Evolutionary conservation across 2,888 invertebrate genomes (phyloP), one percentile per base, ranked within the genome.

Genomic region (Xestia sexstrigata): DNA sequence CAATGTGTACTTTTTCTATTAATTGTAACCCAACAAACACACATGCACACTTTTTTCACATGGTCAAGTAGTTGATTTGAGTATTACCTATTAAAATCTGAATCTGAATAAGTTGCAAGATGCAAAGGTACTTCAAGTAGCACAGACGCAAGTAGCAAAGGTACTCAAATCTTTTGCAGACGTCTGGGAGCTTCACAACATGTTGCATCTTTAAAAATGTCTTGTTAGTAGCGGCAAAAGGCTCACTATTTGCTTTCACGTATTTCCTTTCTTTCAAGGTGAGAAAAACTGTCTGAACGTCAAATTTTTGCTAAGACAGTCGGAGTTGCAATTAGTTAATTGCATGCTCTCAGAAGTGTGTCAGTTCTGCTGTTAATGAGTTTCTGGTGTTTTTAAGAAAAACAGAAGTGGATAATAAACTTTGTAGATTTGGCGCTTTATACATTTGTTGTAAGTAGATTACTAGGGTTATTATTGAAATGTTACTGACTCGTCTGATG

Each of bases 211-310:
- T 85, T 81, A 52, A 81, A 76, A 58, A 39, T n/a, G 73, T 42
- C 60, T 81, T 77, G 77, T 73, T 83, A 77, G 80, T 20, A 71
- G 67, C 45, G 45, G 82, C 72, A 85, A 83, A 81, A 81, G 70
- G 67, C 77, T 23, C 39, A 73, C 77, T 83, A 73, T 77, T 85
- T 81, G 42, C 77, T 68, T 63, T 42, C 35, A 30, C 47, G 55
- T 63, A 42, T 39, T 70, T 72, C 35, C 35, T 69, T 71, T 84
- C 70, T 76, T 52, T 23, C 26, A 2, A 62, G 69, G 82, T 23
- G 55, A 66, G 58, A 30, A 52, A 71, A 80, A 42, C 63, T 60
- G 81, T 75, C 65, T 47, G 55, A 23, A 81, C 45, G 42, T 58
- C 49, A 17, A 17, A 20, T 26, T 58, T 69, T 69, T 62, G 35